Percentiles rank a stretch among this genome's conserved stretches.
Evolutionary conservation across 2,113 vertebrate genomes (phyloP).

Genomic region (Mirounga angustirostris): DNA sequence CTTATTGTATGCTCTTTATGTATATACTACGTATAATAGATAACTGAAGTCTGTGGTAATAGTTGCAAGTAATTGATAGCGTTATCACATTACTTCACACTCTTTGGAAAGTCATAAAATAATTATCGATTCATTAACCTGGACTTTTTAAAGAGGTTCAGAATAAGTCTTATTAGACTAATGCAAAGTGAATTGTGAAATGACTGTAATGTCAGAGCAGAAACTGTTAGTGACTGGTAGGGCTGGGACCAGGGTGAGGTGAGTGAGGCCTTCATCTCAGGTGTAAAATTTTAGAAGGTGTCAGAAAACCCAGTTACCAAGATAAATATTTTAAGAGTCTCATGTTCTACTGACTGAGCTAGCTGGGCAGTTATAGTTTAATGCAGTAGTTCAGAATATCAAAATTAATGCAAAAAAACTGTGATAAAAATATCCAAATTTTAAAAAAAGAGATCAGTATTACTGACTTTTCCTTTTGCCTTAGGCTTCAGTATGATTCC

Average conservation of each 20-base stretch:
- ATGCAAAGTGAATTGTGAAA: not conserved
- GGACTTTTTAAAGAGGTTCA: constrained; percentile 4
- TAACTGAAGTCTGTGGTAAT: not conserved
- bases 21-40: not conserved
- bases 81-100: not conserved
- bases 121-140: not conserved
- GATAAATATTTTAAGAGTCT: constrained; percentile 88
- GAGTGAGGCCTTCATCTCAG: not conserved
- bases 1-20: not conserved
- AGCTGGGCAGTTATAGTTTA: constrained; percentile 84
- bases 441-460: not conserved
- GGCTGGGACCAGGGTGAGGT: not conserved
- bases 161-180: not conserved
- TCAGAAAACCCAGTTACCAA: not conserved
- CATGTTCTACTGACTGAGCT: constrained; percentile 97
- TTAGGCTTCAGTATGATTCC: not conserved
- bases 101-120: not conserved
- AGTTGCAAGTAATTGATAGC: not conserved
- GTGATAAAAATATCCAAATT: not conserved
- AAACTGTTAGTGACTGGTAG: not conserved
- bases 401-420: not conserved
- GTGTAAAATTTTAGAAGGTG: not conserved
- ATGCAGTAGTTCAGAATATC: not conserved
- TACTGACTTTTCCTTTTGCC: not conserved
- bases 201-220: not conserved